A percentile compares a stretch with the other conserved stretches of the same genome.
Conservation (phyloP, 1,140 invertebrate genomes). For the Zaprionus lachaisei region DNA sequence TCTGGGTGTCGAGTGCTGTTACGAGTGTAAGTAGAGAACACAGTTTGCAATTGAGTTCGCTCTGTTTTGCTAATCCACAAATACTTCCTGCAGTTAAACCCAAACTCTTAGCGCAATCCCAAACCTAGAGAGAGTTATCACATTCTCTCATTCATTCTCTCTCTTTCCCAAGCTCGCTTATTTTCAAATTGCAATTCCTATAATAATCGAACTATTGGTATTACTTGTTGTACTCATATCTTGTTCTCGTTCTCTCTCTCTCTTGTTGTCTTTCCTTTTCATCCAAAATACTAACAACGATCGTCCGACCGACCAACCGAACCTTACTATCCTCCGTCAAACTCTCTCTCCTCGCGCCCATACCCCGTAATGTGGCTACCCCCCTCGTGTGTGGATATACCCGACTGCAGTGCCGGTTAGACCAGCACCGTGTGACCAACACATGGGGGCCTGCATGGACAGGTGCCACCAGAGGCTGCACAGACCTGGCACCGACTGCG, state of each 20-base stretch:
- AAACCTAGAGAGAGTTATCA: background rate
- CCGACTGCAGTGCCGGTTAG: constrained; percentile 69
- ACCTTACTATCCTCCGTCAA: constrained; percentile 25
- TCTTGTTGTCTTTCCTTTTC: constrained; percentile 15
- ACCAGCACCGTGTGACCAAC: constrained; percentile 74
- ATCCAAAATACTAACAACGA: constrained; percentile 40
- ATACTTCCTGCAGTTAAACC: constrained; percentile 43
- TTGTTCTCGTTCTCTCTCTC: constrained; percentile 30
- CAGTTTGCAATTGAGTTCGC: background rate
- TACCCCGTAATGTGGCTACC: constrained; percentile 18
- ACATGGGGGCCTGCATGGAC: constrained; percentile 72
- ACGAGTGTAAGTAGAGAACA: constrained; percentile 77
- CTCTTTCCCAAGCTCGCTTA: background rate
- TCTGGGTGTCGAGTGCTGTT: constrained; percentile 83
- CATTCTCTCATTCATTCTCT: background rate
- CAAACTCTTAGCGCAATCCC: constrained; percentile 12
- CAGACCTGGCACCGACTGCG: constrained; percentile 72
- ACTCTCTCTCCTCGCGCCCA: constrained; percentile 12
- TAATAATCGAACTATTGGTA: constrained; percentile 39
- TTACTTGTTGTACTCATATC: constrained; percentile 48
- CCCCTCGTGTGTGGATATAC: constrained; percentile 8
- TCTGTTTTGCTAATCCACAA: constrained; percentile 7
- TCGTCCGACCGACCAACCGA: constrained; percentile 27
- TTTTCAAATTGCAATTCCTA: constrained; percentile 29
- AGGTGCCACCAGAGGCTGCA: constrained; percentile 55